Conservation (phyloP, 2,888 invertebrate species). For the Calameuta filiformis region DNA sequence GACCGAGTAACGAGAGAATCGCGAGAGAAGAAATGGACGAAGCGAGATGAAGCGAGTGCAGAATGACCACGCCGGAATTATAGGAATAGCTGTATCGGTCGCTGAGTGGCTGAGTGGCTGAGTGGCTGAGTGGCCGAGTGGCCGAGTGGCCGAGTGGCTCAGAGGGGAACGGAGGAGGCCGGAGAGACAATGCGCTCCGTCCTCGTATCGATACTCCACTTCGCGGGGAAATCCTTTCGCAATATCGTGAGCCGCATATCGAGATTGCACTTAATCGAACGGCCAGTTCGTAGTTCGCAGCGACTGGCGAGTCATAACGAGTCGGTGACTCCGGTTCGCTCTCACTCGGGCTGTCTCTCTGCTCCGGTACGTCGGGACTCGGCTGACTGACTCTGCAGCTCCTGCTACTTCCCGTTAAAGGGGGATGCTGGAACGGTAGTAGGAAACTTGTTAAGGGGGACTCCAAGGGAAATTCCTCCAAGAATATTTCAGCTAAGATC, state of each 20-base stretch:
- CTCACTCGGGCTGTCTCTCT: constrained; percentile 5
- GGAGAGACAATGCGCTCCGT: constrained; percentile 32
- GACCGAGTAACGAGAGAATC: constrained; percentile 21
- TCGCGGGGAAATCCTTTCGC: constrained; percentile 39
- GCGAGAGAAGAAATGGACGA: not conserved
- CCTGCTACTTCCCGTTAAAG: no score
- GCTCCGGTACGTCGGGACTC: not conserved
- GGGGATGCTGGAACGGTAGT: no score
- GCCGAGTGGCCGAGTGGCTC: no score
- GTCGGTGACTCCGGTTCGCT: constrained; percentile 22
- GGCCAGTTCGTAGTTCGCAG: constrained; percentile 41
- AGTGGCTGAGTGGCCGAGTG: no score
- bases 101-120: no score
- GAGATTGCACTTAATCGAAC: constrained; percentile 43
- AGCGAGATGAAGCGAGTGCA: not conserved
- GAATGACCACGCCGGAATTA: no score
- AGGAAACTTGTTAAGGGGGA: no score
- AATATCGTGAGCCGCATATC: constrained; percentile 44
- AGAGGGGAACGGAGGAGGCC: not conserved
- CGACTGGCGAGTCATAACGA: constrained; percentile 40
- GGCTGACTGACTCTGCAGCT: no score
- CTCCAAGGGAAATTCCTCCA: no score
- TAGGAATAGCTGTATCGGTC: no score
- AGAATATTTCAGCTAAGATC: no score
- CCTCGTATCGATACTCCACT: constrained; percentile 40